phyloP scores from a whole-genome alignment of 2,113 vertebrate species.

The Azemiops feae region DNA sequence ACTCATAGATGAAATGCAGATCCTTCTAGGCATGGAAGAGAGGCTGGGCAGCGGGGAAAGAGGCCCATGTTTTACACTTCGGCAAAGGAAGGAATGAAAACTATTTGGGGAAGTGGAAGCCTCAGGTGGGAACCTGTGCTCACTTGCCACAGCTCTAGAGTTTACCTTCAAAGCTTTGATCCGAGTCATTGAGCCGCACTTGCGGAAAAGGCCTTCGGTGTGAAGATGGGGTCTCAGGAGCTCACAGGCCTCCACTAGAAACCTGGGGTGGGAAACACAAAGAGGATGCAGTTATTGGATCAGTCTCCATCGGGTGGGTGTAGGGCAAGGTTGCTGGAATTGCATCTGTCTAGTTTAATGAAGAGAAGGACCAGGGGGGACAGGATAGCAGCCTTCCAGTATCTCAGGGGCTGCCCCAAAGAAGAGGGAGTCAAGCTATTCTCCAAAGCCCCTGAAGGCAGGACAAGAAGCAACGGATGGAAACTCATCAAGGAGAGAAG shows the following conservation, averaged over 20 bases:
- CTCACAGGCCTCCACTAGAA: constrained; percentile 63
- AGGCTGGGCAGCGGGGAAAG: background rate
- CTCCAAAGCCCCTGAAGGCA: too few relatives aligned
- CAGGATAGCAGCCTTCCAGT: too few relatives aligned
- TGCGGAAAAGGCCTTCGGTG: constrained; percentile 68
- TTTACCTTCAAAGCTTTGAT: constrained; percentile 65
- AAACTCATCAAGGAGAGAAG: too few relatives aligned
- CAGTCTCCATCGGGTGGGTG: background rate
- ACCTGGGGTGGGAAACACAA: constrained; percentile 38
- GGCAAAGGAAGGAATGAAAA: background rate
- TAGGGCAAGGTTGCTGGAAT: too few relatives aligned
- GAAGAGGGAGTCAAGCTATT: too few relatives aligned
- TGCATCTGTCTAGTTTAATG: too few relatives aligned
- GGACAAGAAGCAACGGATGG: too few relatives aligned
- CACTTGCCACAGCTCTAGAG: rapidly evolving
- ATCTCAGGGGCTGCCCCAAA: too few relatives aligned
- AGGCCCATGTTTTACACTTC: background rate
- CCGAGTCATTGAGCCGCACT: constrained; percentile 63
- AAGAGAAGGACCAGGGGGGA: too few relatives aligned
- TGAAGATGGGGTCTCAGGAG: constrained; percentile 57
- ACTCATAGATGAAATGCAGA: background rate
- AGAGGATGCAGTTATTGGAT: background rate
- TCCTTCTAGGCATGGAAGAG: background rate
- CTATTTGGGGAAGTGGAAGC: background rate
- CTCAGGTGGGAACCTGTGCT: background rate